Evolutionary conservation across 1,140 invertebrate species (phyloP), one percentile per base, ranked within the genome.

Genomic region (Trachymyrmex septentrionalis): DNA sequence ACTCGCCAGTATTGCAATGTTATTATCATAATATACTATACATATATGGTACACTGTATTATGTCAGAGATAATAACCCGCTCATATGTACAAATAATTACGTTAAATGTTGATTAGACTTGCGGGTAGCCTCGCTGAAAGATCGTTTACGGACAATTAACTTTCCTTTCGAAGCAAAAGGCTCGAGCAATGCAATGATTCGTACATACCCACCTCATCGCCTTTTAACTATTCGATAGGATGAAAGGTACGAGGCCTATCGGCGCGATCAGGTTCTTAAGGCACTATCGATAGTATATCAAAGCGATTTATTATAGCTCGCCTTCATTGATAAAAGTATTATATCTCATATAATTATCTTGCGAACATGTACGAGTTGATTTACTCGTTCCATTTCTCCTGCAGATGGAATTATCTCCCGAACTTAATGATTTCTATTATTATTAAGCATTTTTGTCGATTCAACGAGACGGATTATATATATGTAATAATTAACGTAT

Each of bases 61-160:
- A 72, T 24, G 27, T 21, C 67, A 53, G 19, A 59, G 21, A 55
- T 72, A 72, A 73, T 82, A 72, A 57, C 78, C 19, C 67, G 38
- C 38, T 44, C 38, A 48, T 61, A 72, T 16, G 53, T 72, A 59
- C 24, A 12, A 72, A 82, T 82, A 82, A 73, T 73, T 61, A 38
- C 53, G 24, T 72, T 72, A 72, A 82, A 82, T 34, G 53, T 82
- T 73, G 55, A 82, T 82, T 82, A 82, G 44, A 55, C 14, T 30
- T 72, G 44, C 16, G 14, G 14, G 14, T 77, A 38, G 38, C 27
- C 27, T 82, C 66, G 44, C 38, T 30, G 48, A 55, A 55, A 63
- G 24, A 63, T 85, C 82, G 34, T 82, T 85, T 30, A 78, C 27
- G 66, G 82, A 85, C 30, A 77, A 85, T 85, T 78, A 85, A 77